Conservation (phyloP, 2,797 vertebrate genomes). For the Morus bassanus region DNA sequence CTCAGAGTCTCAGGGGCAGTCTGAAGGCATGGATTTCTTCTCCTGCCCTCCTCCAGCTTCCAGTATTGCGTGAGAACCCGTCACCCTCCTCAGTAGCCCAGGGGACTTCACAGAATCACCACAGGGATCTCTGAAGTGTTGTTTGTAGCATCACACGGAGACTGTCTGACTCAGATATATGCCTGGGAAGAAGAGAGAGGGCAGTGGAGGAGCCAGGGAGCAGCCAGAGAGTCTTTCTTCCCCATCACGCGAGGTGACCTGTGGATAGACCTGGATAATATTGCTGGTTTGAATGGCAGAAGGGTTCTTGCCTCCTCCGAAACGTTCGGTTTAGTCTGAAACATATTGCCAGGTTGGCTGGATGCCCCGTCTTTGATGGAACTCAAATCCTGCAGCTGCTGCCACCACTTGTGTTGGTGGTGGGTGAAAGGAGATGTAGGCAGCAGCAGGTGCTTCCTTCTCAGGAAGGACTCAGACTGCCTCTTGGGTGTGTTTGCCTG, state of each 20-base stretch:
- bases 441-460: background rate
- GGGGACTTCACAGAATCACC: background rate
- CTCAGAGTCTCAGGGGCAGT: background rate
- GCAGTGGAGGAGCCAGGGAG: background rate
- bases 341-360: rapidly evolving
- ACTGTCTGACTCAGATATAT: rapidly evolving
- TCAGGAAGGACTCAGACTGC: background rate
- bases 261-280: background rate
- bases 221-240: background rate
- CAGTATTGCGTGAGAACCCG: background rate
- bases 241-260: rapidly evolving
- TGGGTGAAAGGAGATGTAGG: background rate
- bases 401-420: background rate
- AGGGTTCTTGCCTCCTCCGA: background rate
- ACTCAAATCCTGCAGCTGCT: background rate
- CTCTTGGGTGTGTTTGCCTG: background rate
- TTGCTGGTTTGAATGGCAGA: background rate
- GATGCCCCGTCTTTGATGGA: background rate
- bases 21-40: rapidly evolving
- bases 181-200: background rate
- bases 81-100: background rate
- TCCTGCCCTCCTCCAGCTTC: background rate
- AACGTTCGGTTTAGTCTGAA: background rate
- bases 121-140: background rate
- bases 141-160: background rate